Base-by-base conservation (phyloP, 1,140 invertebrate species). In the Gonatopus flavifemur region DNA sequence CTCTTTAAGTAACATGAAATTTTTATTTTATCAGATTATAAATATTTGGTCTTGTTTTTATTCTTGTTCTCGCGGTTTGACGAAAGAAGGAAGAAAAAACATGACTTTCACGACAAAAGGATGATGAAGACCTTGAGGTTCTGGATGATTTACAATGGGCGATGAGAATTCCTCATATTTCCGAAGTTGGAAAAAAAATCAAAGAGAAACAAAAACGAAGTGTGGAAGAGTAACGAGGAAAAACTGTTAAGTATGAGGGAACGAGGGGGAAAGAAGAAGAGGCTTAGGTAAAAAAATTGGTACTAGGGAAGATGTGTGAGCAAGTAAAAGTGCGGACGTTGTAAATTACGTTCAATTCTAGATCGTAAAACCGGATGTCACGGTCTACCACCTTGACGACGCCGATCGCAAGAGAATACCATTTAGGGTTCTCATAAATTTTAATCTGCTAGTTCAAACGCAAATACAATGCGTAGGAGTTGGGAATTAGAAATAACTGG, bases 281-380 rank as follows among this genome's bases (percentile, higher is more conserved):
- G 1, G n/a, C n/a, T n/a, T n/a, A n/a, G n/a, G n/a, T n/a, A n/a
- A 41, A 48, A 40, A 38, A 12, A 46, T 13, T 22, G 5, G 18
- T 30, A 47, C 18, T 12, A 15, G 19, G 10, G 15, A 10, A 30
- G 37, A 38, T 48, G 9, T 19, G 15, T 24, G 21, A 13, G 38
- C 37, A 63, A 60, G 62, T 46, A 56, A 50, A 18, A 49, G 41
- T 5, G 32, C 44, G 48, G 53, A 64, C 42, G 60, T 67, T 62
- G 52, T 74, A 71, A 74, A 74, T 72, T 64, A 64, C 55, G 59
- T 63, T 62, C 55, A 57, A 64, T 66, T 60, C 36, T 31, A 39
- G 57, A 66, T 71, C 65, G 64, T 74, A 71, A 74, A 72, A 61
- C 47, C 52, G 55, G 54, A 57, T 61, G 54, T 64, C 61, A 61